A percentile compares a stretch with the other conserved stretches of the same genome.
These are phyloP conservation scores for Dinoponera quadriceps DNA, from an alignment of 1,140 invertebrate genomes.

Conservation along the genomic window DNA sequence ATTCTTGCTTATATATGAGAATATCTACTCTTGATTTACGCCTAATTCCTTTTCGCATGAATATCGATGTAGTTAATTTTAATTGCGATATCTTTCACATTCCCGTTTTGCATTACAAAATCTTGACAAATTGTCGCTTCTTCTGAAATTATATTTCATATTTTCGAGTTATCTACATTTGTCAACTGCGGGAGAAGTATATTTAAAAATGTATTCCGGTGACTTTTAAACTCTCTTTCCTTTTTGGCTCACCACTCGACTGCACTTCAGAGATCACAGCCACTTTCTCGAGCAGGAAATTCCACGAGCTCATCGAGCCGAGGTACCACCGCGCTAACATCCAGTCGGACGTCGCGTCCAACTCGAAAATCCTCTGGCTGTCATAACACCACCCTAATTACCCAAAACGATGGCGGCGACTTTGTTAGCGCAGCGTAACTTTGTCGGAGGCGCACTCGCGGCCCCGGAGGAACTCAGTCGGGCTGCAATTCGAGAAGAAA, in stretches of 20 bases:
- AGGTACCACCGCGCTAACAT: background rate
- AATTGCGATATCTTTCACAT: no score
- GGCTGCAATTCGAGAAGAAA: background rate
- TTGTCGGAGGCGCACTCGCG: background rate
- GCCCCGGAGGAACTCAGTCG: background rate
- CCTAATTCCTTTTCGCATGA: no score
- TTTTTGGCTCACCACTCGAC: background rate
- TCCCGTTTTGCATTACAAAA: no score
- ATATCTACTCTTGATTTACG: no score
- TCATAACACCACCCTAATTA: slow-evolving; percentile 22
- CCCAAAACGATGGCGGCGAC: slow-evolving; percentile 7
- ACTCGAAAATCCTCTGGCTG: slow-evolving; percentile 6
- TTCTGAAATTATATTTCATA: no score
- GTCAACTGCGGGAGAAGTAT: background rate
- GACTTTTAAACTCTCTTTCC: background rate
- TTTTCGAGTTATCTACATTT: background rate
- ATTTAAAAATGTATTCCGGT: background rate
- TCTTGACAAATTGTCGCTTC: no score
- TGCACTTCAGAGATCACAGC: background rate
- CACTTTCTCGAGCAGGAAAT: background rate
- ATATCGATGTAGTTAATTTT: no score
- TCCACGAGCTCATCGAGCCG: background rate
- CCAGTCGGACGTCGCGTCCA: background rate
- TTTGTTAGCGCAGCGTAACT: background rate
- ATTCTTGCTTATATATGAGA: no score